Evolutionary conservation across 2,888 invertebrate genomes (phyloP).

Genomic region (Harpagoxenus sublaevis): DNA sequence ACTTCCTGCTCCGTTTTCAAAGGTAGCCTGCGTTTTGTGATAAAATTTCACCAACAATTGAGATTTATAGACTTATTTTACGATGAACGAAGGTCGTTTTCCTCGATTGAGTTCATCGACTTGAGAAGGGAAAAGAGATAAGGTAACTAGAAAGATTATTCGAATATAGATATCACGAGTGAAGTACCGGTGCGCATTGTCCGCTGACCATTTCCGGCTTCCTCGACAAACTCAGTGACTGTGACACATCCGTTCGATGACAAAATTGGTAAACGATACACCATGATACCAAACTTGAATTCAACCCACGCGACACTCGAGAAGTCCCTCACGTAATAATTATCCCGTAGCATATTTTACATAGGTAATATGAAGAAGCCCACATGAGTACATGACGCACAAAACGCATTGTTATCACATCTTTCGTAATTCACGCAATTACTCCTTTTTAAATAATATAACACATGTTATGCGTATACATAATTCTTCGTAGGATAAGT

Average conservation of each 20-base stretch:
- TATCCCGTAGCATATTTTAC: neutral
- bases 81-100: neutral
- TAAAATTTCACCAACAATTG: neutral
- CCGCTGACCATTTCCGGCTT: slow-evolving; percentile 67
- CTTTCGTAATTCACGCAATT: neutral
- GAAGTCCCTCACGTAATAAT: slow-evolving; percentile 14
- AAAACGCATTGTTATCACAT: neutral
- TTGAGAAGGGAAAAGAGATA: neutral
- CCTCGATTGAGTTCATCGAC: slow-evolving; percentile 22
- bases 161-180: slow-evolving; percentile 49
- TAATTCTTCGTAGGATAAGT: neutral
- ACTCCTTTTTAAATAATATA: neutral
- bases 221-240: slow-evolving; percentile 62
- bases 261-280: slow-evolving; percentile 71
- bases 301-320: slow-evolving; percentile 23
- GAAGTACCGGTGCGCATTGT: slow-evolving; percentile 69
- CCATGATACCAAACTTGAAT: slow-evolving; percentile 6
- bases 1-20: slow-evolving; percentile 7
- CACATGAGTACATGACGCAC: no score
- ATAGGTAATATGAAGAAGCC: neutral
- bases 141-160: neutral
- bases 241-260: slow-evolving; percentile 64
- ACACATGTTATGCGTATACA: neutral
- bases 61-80: slow-evolving; percentile 14
- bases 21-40: neutral